These are phyloP conservation scores for Oceanodroma tethys DNA, from an alignment of 2,113 vertebrate genomes.

Conservation along the genomic window DNA sequence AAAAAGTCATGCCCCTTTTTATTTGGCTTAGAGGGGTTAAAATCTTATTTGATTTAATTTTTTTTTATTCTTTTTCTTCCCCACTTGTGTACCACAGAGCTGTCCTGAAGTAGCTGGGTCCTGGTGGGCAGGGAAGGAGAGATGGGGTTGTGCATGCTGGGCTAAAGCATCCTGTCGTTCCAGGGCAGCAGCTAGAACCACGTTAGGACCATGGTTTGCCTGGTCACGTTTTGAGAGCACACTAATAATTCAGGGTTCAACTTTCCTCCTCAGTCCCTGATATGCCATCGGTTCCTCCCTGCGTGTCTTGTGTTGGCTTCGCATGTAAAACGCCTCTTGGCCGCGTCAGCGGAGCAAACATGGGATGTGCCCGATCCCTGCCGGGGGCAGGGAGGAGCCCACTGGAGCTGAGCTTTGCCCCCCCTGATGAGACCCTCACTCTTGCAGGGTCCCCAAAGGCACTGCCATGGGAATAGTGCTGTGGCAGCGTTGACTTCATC, in stretches of 20 bases:
- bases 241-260: background rate
- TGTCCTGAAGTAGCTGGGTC: background rate
- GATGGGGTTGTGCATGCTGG: constrained; percentile 51
- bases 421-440: background rate
- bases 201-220: background rate
- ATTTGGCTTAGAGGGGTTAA: constrained; percentile 34
- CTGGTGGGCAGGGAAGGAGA: background rate
- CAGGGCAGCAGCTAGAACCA: background rate
- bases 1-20: constrained; percentile 34
- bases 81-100: background rate
- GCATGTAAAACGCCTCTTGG: background rate
- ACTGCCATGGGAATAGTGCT: accelerated
- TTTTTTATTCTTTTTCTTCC: background rate
- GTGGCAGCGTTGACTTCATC: background rate
- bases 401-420: background rate
- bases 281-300: background rate
- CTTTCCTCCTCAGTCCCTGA: background rate
- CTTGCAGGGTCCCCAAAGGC: background rate
- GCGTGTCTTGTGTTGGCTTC: background rate
- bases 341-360: accelerated
- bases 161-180: background rate
- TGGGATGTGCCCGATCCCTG: background rate
- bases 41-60: background rate
- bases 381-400: background rate
- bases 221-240: background rate